Evolutionary conservation across 2,888 invertebrate species (phyloP).

Genomic region (Liodrosophila aerea): DNA sequence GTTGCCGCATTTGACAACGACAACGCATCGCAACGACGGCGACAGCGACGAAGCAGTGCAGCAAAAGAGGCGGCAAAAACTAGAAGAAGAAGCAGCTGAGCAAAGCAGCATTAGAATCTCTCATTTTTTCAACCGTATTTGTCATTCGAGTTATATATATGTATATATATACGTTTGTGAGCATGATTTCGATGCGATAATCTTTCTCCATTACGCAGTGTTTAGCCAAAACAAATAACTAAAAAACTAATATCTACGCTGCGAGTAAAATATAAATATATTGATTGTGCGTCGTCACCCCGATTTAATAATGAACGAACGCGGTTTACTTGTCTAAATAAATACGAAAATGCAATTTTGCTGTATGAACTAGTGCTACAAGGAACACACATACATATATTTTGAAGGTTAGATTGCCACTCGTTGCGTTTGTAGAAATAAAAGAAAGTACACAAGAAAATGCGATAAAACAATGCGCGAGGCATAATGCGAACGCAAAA

Average conservation of each 20-base stretch:
- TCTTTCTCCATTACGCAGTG: conserved; percentile 22
- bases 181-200: conserved; percentile 41
- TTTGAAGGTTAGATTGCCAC: conserved; percentile 79
- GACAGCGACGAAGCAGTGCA: conserved; percentile 74
- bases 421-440: conserved; percentile 50
- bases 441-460: conserved; percentile 50
- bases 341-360: conserved; percentile 38
- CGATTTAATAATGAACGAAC: conserved; percentile 32
- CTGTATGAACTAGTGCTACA: conserved; percentile 51
- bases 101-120: conserved; percentile 60
- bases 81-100: conserved; percentile 69
- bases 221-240: conserved; percentile 36
- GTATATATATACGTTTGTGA: conserved; percentile 14
- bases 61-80: conserved; percentile 71
- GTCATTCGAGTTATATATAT: conserved; percentile 36
- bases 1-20: conserved; percentile 55
- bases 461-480: conserved; percentile 65
- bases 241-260: conserved; percentile 35
- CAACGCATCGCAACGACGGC: conserved; percentile 55
- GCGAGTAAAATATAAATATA: conserved; percentile 1
- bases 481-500: conserved; percentile 41
- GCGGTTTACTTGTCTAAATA: conserved; percentile 32
- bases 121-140: conserved; percentile 39
- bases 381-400: conserved; percentile 44
- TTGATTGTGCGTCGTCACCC: conserved; percentile 16